phyloP scores from a whole-genome alignment of 1,140 invertebrate genomes.

The Drosophila simulans region DNA sequence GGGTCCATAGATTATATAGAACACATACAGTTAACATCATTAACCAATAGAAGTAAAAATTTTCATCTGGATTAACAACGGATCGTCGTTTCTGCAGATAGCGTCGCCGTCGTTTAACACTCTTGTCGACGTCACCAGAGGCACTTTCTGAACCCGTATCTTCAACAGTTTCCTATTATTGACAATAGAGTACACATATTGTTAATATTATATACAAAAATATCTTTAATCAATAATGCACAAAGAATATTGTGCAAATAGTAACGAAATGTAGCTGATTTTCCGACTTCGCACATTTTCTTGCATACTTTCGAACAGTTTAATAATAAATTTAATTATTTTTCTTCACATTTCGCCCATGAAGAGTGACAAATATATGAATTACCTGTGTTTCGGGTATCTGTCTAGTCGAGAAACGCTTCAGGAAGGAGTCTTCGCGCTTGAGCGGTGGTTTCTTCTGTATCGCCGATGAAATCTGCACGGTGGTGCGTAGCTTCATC shows the following conservation, averaged over 20 bases:
- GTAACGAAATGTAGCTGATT: no score
- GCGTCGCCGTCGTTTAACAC: slow-evolving; percentile 87
- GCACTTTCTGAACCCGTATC: slow-evolving; percentile 89
- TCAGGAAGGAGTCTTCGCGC: slow-evolving; percentile 97
- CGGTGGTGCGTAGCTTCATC: slow-evolving; percentile 96
- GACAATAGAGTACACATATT: not conserved
- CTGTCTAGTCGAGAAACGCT: slow-evolving; percentile 96
- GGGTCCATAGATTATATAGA: slow-evolving; percentile 97
- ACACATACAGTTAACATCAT: slow-evolving; percentile 94
- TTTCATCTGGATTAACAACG: slow-evolving; percentile 98
- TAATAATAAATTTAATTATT: not conserved
- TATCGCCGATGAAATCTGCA: slow-evolving; percentile 95
- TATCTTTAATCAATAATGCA: no score
- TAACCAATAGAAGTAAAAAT: slow-evolving; percentile 98
- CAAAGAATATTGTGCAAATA: no score
- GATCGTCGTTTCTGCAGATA: slow-evolving; percentile 89
- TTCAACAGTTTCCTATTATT: slow-evolving; percentile 86
- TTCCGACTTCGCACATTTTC: not conserved
- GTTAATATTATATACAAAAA: no score
- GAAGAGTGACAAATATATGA: no score
- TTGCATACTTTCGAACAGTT: not conserved
- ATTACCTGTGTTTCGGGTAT: slow-evolving; percentile 93
- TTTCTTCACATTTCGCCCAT: no score
- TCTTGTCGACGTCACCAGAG: slow-evolving; percentile 87
- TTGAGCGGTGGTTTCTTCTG: slow-evolving; percentile 92